phyloP scores from a whole-genome alignment of 2,888 invertebrate genomes.

The Merodon equestris region DNA sequence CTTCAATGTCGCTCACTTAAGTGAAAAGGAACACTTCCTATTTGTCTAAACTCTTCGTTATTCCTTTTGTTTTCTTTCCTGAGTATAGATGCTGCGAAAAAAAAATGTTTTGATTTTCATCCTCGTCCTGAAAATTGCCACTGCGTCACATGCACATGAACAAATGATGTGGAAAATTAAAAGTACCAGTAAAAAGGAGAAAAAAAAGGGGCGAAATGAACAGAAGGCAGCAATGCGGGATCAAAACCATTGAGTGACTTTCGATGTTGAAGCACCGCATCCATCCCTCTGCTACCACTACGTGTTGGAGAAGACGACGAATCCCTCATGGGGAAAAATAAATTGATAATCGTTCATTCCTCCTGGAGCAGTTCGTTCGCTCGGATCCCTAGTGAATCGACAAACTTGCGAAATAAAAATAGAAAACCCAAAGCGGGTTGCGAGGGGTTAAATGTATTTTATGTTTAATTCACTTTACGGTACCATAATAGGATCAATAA shows the following conservation, averaged over 20 bases:
- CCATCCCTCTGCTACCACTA: slow-evolving; percentile 2
- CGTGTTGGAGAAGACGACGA: slow-evolving; percentile 7
- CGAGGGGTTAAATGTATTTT: not conserved
- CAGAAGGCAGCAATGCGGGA: not conserved
- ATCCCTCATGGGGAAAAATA: slow-evolving; percentile 35
- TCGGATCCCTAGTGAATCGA: slow-evolving; percentile 7
- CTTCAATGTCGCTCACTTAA: not conserved
- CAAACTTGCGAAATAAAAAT: not conserved
- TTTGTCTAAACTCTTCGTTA: not conserved
- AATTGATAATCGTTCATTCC: slow-evolving; percentile 38
- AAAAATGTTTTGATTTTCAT: slow-evolving; percentile 13
- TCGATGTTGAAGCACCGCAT: not conserved
- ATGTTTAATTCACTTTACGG: slow-evolving; percentile 32
- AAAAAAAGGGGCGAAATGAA: slow-evolving; percentile 1
- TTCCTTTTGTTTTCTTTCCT: not conserved
- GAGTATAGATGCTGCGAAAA: slow-evolving; percentile 13
- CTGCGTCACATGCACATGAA: slow-evolving; percentile 26
- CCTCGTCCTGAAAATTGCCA: slow-evolving; percentile 26
- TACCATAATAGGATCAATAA: slow-evolving; percentile 19
- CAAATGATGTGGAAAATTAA: slow-evolving; percentile 51
- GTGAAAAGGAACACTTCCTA: not conserved
- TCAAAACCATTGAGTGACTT: slow-evolving; percentile 14
- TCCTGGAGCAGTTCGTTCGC: not conserved
- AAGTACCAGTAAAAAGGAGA: slow-evolving; percentile 21
- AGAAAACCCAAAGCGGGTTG: not conserved